Evolutionary conservation across 35 echinoderm and acorn worm species (phyloP), one percentile per base, ranked within the genome.

Genomic region (Apostichopus parvimensis): DNA sequence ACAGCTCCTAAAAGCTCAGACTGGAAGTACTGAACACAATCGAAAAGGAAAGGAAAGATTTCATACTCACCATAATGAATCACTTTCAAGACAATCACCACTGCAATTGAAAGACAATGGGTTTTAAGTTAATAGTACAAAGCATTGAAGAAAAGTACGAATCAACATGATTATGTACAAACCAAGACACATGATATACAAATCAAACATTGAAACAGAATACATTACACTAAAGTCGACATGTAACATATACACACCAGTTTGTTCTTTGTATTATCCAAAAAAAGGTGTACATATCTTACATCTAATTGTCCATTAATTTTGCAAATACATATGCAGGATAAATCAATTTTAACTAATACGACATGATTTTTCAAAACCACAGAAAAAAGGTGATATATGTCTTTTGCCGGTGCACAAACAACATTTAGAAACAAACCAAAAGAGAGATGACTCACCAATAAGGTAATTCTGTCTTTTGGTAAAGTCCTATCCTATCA

Each of bases 401-500:
- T 73, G 70, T 77, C 17, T 20, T 24, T 20, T n/a, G n/a, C n/a
- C n/a, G 20, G 0, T 20, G 12, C 70, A 73, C 1, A 24, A 77
- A 12, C 25, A 24, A 77, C 17, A 24, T 7, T 15, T 77, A 20
- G 7, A 6, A 24, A 1, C 18, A 9, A 6, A 77, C 4, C 1
- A 0, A 34, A 4, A 45, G 34, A 45, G 34, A 45, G 45, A 56
- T 25, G 57, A 92, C 94, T 98, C 91, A 98, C 96, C 96, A 98
- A 56, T 92, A 95, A 59, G 85, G 86, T 61, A 71, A 17, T 90
- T 90, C 90, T 72, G 96, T 90, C 75, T 94, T 93, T 8, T 91
- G 59, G 73, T 92, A 98, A 21, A 98, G 79, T 73, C 96, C 93
- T 56, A 98, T 98, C 86, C 94, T 95, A 81, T 98, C 96, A 94